These are phyloP conservation scores for Oreohelix idahoensis DNA, from an alignment of 1,140 invertebrate genomes.

Conservation along the genomic window DNA sequence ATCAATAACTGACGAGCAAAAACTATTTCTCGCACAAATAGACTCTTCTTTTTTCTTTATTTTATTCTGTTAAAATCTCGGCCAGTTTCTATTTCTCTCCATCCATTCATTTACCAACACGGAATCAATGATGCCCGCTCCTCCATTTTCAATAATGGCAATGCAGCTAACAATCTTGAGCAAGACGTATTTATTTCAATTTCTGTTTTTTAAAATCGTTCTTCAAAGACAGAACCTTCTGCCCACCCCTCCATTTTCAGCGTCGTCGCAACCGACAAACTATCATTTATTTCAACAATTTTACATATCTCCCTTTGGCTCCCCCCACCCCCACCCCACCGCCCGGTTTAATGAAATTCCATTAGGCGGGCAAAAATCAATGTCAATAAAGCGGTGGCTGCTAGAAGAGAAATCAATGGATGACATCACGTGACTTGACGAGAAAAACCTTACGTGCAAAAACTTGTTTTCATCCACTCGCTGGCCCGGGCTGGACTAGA, in stretches of 20 bases:
- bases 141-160: too few relatives aligned
- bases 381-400: constrained; percentile 9
- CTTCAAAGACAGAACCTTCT: too few relatives aligned
- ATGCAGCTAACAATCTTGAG: too few relatives aligned
- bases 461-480: not conserved
- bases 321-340: not conserved
- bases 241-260: not conserved
- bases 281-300: constrained; percentile 5
- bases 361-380: constrained; percentile 26
- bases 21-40: too few relatives aligned
- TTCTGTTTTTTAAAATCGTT: too few relatives aligned
- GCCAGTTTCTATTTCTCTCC: too few relatives aligned
- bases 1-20: too few relatives aligned
- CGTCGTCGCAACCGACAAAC: not conserved
- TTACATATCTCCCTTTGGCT: not conserved
- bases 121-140: too few relatives aligned
- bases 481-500: not conserved
- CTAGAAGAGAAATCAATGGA: not conserved
- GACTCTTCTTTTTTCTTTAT: too few relatives aligned
- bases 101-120: too few relatives aligned
- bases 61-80: too few relatives aligned
- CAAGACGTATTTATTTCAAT: too few relatives aligned
- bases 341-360: constrained; percentile 19
- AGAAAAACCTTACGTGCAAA: not conserved
- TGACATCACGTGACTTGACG: not conserved